These are phyloP conservation scores for Caenorhabditis tropicalis DNA, from an alignment of 1,140 invertebrate species.

Conservation along the genomic window DNA sequence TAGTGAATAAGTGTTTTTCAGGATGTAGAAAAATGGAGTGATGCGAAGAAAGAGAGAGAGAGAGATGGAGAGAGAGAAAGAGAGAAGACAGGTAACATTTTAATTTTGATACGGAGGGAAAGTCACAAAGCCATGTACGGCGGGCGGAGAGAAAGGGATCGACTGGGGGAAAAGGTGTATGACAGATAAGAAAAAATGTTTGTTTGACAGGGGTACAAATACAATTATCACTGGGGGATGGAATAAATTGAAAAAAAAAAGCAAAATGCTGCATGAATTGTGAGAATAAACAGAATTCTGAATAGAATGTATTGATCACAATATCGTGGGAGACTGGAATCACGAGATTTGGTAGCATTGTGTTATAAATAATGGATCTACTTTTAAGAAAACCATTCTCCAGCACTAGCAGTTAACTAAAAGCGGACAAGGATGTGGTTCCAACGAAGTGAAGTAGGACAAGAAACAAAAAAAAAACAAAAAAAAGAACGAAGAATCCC, in stretches of 20 bases:
- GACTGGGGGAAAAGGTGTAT: background rate
- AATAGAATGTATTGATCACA: background rate
- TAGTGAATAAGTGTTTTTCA: background rate
- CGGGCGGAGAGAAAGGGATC: background rate
- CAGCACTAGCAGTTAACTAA: background rate
- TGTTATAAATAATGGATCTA: background rate
- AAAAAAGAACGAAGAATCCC: background rate
- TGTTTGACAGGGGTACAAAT: background rate
- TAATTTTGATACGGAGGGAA: background rate
- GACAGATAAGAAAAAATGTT: background rate
- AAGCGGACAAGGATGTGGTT: background rate
- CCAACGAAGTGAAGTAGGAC: background rate
- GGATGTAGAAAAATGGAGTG: no score
- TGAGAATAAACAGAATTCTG: background rate
- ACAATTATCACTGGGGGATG: background rate
- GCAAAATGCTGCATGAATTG: slow-evolving; percentile 17
- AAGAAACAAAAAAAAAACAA: background rate
- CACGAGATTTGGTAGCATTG: slow-evolving; percentile 9
- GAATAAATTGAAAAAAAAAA: background rate
- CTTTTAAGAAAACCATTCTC: background rate
- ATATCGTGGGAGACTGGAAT: background rate
- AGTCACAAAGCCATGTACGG: background rate
- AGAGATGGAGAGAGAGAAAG: no score
- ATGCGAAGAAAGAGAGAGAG: no score
- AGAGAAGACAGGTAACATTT: background rate